A percentile compares a stretch with the other conserved stretches of the same genome.
Conservation (phyloP, 2,113 vertebrate genomes). For the Pandion haliaetus region DNA sequence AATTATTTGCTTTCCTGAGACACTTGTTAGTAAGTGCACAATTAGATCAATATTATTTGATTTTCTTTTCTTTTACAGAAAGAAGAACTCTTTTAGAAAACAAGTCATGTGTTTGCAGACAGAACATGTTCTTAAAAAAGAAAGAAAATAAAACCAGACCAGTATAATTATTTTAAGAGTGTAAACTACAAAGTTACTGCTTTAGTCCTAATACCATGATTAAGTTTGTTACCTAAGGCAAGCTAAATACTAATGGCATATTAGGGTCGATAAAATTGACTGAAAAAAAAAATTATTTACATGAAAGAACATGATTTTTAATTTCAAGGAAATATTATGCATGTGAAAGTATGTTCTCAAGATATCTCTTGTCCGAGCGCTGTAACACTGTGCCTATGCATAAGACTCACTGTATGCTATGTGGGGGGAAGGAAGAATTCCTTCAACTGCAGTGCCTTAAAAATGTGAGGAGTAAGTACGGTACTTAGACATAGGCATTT, state of each 20-base stretch:
- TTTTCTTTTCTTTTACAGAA: slow-evolving; percentile 1
- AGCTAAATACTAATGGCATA: background rate
- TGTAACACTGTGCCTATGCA: fast-evolving
- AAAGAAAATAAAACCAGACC: background rate
- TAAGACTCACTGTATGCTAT: background rate
- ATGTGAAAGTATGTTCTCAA: background rate
- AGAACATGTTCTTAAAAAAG: background rate
- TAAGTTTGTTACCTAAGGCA: background rate
- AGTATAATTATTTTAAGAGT: background rate
- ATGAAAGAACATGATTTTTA: background rate
- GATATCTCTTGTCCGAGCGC: background rate
- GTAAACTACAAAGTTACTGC: background rate
- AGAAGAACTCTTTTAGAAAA: background rate
- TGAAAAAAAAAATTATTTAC: background rate
- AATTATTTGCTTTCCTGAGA: background rate
- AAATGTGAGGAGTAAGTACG: background rate
- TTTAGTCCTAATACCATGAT: background rate
- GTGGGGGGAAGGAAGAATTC: background rate
- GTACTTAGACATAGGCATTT: background rate
- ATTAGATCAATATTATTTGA: slow-evolving; percentile 25
- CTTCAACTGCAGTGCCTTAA: background rate
- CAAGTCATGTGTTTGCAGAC: background rate
- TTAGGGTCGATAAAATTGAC: background rate
- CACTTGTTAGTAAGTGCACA: background rate
- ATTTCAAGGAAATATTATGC: background rate